phyloP scores from a whole-genome alignment of 2,113 vertebrate species.

The Motacilla tschutschensis region DNA sequence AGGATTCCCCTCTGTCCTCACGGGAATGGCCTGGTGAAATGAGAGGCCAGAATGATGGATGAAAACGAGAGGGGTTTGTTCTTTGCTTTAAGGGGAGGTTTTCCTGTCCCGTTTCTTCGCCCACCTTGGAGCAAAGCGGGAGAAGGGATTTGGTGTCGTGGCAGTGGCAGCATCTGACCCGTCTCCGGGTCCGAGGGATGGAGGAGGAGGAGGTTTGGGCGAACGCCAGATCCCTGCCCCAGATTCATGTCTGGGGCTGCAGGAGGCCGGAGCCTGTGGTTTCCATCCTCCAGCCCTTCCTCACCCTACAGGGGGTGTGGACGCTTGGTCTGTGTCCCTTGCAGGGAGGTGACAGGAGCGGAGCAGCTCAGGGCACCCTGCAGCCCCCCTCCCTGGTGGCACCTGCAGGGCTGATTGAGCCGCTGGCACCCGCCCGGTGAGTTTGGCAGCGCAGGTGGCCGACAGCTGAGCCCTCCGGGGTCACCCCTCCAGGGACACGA shows the following conservation, averaged over 20 bases:
- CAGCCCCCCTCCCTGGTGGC: not conserved
- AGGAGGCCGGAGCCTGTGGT: not conserved
- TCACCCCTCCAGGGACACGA: accelerated
- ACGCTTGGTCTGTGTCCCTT: not conserved
- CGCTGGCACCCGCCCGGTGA: not conserved
- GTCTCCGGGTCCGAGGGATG: not conserved
- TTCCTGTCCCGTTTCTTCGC: not conserved
- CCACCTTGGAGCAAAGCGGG: not conserved
- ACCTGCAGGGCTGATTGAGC: not conserved
- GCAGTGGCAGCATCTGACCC: not conserved
- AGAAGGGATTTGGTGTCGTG: not conserved
- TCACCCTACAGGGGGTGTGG: accelerated
- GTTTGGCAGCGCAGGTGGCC: not conserved
- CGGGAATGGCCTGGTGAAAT: not conserved
- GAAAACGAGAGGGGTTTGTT: accelerated
- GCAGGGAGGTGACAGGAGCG: not conserved
- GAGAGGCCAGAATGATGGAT: not conserved
- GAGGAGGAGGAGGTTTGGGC: not conserved
- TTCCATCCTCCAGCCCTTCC: not conserved
- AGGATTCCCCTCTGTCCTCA: not conserved
- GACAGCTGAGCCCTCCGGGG: not conserved
- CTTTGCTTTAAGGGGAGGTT: not conserved
- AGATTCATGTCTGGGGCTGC: not conserved
- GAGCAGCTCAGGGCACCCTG: not conserved
- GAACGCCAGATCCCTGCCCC: not conserved